Conservation (phyloP, 1,140 invertebrate species). For the Psix sp. region DNA sequence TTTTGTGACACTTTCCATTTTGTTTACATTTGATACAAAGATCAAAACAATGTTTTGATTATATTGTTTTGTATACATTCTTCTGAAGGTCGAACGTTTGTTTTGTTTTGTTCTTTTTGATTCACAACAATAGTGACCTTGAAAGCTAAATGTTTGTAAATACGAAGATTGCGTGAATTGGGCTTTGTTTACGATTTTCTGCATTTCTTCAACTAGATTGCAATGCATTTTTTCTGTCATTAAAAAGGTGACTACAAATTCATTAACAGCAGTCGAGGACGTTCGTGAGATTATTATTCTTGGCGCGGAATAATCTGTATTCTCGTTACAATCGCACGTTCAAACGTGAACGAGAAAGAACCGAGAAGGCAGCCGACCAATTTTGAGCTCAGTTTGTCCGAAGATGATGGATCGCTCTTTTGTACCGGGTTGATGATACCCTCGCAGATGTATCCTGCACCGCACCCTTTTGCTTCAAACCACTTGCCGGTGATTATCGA, state of each 20-base stretch:
- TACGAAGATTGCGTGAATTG: too few relatives aligned
- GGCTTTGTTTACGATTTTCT: too few relatives aligned
- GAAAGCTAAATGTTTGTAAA: too few relatives aligned
- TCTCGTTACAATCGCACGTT: constrained; percentile 57
- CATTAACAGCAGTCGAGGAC: constrained; percentile 1
- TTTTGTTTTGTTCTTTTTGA: too few relatives aligned
- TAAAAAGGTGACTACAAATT: too few relatives aligned
- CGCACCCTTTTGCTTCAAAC: constrained; percentile 60
- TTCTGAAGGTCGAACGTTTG: too few relatives aligned
- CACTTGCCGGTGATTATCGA: constrained; percentile 64
- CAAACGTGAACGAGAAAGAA: constrained; percentile 41
- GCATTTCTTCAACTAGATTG: neutral
- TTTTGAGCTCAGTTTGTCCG: constrained; percentile 62
- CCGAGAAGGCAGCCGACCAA: constrained; percentile 53
- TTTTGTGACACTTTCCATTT: constrained; percentile 10
- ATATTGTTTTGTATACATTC: too few relatives aligned
- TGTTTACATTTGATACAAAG: too few relatives aligned
- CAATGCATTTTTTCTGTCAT: constrained; percentile 1
- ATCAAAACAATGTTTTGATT: neutral
- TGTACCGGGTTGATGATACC: constrained; percentile 62
- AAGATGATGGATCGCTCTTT: constrained; percentile 64
- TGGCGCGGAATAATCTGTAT: constrained; percentile 46
- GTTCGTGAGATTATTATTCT: constrained; percentile 28
- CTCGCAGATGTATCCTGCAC: constrained; percentile 62
- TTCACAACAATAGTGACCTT: too few relatives aligned